These are phyloP conservation scores for Chroicocephalus ridibundus DNA, from an alignment of 2,113 vertebrate genomes.

Conservation along the genomic window DNA sequence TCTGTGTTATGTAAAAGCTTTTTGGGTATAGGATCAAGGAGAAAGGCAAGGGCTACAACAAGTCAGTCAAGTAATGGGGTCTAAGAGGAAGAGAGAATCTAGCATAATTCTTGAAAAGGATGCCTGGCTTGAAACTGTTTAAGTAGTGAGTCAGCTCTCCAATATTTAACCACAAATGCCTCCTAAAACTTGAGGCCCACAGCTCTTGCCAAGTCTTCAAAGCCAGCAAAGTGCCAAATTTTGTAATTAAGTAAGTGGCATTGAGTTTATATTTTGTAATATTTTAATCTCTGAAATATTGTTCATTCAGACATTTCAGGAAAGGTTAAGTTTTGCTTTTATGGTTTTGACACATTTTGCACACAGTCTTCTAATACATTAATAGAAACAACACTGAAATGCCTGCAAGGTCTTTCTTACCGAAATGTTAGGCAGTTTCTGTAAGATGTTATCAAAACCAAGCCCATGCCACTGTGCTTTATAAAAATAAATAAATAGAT, in stretches of 20 bases:
- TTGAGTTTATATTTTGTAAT: not conserved
- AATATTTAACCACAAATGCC: slow-evolving; percentile 42
- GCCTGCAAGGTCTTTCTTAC: not conserved
- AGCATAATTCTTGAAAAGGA: slow-evolving; percentile 31
- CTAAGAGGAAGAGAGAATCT: not conserved
- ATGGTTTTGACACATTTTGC: not conserved
- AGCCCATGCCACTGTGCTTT: not conserved
- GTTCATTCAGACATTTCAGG: not conserved
- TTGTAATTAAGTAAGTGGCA: not conserved
- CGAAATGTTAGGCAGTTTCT: not conserved
- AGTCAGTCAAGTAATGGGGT: not conserved
- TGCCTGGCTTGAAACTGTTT: slow-evolving; percentile 22
- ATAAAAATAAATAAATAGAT: not conserved
- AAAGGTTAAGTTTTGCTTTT: not conserved
- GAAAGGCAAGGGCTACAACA: not conserved
- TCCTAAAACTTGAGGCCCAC: not conserved
- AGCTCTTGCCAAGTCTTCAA: slow-evolving; percentile 19
- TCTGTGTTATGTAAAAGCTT: not conserved
- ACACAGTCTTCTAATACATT: not conserved
- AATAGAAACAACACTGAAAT: not conserved
- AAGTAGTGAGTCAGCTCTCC: slow-evolving; percentile 44
- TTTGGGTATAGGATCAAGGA: not conserved
- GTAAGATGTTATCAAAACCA: not conserved
- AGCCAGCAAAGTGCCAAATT: not conserved
- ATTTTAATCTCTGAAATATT: not conserved